Percentiles rank a stretch among this genome's conserved stretches.
Conservation (phyloP, 1,140 invertebrate species). For the Calephelis virginiensis region DNA sequence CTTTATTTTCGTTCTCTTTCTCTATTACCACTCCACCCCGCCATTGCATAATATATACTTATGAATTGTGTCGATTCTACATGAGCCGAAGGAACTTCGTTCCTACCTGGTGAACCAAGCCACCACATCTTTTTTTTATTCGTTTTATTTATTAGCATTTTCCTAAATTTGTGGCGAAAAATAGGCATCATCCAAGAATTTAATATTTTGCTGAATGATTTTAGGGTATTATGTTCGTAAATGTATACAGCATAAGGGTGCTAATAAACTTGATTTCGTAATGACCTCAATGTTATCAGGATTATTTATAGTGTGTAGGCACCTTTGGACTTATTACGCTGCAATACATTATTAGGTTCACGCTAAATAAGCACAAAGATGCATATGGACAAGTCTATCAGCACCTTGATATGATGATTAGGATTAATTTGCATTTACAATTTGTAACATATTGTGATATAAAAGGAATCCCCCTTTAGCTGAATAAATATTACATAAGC, state of each 20-base stretch:
- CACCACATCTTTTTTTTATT: too few relatives aligned
- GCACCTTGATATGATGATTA: background rate
- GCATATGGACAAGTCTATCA: background rate
- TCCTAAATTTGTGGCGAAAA: too few relatives aligned
- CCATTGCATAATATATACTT: too few relatives aligned
- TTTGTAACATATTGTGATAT: conserved; percentile 18
- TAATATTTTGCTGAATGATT: background rate
- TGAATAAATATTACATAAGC: too few relatives aligned
- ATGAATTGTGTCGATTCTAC: too few relatives aligned
- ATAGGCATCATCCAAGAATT: too few relatives aligned
- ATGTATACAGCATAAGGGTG: background rate
- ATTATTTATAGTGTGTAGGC: background rate
- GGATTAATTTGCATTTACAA: conserved; percentile 14
- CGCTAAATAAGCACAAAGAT: background rate
- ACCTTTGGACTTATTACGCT: background rate
- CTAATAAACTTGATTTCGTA: conserved; percentile 1
- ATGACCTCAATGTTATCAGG: background rate
- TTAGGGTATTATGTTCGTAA: conserved; percentile 2
- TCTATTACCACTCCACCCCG: too few relatives aligned
- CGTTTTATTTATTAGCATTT: too few relatives aligned
- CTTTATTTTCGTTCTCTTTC: too few relatives aligned
- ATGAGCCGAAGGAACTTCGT: too few relatives aligned
- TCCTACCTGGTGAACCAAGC: too few relatives aligned
- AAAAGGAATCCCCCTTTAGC: background rate
- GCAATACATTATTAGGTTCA: too few relatives aligned